Conservation (phyloP, 2,888 invertebrate genomes). For the Oscheius myriophilus region DNA sequence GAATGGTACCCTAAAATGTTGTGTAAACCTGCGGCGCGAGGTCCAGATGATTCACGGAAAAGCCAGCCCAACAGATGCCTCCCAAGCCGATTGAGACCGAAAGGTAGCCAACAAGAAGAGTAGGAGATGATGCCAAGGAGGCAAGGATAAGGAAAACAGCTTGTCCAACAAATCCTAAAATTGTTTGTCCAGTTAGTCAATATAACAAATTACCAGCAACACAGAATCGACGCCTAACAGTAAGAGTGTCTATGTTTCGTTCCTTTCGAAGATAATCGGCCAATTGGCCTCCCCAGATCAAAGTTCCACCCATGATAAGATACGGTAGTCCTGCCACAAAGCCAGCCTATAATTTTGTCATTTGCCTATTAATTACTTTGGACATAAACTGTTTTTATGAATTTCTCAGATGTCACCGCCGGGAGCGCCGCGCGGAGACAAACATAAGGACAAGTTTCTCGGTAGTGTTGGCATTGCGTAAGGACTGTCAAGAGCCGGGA, state of each 20-base stretch:
- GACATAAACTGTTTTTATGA: no score
- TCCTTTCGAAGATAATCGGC: constrained; percentile 80
- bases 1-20: constrained; percentile 5
- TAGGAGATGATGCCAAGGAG: constrained; percentile 79
- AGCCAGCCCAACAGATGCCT: constrained; percentile 90
- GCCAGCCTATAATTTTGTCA: constrained; percentile 80
- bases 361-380: no score
- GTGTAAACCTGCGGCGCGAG: constrained; percentile 81
- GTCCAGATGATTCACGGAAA: constrained; percentile 83
- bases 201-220: constrained; percentile 77
- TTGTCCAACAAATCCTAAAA: constrained; percentile 80
- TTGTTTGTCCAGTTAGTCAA: neutral
- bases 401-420: neutral
- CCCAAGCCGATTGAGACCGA: constrained; percentile 89
- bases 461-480: constrained; percentile 34
- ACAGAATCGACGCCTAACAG: constrained; percentile 79
- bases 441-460: constrained; percentile 27
- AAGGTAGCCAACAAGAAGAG: constrained; percentile 82
- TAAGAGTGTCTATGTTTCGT: constrained; percentile 76
- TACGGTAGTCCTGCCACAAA: constrained; percentile 87
- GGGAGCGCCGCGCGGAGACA: constrained; percentile 10
- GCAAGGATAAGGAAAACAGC: constrained; percentile 87
- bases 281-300: constrained; percentile 83
- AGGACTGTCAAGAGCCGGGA: constrained; percentile 31
- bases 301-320: constrained; percentile 84